These are phyloP conservation scores for Andrena haemorrhoa DNA, from an alignment of 2,888 invertebrate genomes.

Conservation along the genomic window DNA sequence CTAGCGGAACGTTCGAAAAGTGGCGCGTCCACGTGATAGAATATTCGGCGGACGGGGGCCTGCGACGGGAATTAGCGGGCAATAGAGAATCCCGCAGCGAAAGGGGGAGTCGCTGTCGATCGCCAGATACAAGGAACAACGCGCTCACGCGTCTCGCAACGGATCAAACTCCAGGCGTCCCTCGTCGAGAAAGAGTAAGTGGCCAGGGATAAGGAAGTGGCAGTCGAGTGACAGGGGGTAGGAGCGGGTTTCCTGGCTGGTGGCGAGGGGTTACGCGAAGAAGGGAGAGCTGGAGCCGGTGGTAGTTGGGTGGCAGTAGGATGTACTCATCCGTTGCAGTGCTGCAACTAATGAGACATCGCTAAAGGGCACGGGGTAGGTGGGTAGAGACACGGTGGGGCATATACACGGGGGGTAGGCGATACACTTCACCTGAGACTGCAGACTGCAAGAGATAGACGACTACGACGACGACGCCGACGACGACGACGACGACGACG, in stretches of 20 bases:
- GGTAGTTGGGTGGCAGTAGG: conserved; percentile 73
- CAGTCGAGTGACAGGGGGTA: conserved; percentile 78
- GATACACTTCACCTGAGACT: conserved; percentile 84
- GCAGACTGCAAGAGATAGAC: conserved; percentile 81
- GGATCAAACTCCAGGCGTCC: conserved; percentile 49
- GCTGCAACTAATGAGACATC: conserved; percentile 85
- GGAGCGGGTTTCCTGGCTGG: conserved; percentile 70
- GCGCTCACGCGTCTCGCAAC: conserved; percentile 15
- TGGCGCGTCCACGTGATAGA: not conserved
- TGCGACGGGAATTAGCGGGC: not conserved
- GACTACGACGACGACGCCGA: conserved; percentile 73
- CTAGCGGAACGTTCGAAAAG: not conserved
- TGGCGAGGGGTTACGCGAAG: conserved; percentile 57
- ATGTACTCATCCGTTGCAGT: conserved; percentile 83
- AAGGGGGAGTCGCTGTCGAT: not conserved
- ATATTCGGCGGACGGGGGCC: not conserved
- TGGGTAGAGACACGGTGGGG: conserved; percentile 77
- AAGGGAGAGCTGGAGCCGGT: conserved; percentile 61
- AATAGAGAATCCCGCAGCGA: not conserved
- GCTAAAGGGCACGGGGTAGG: conserved; percentile 84
- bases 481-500: conserved; percentile 70
- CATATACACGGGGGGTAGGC: conserved; percentile 80
- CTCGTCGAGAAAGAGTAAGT: conserved; percentile 71
- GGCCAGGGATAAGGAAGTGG: conserved; percentile 82
- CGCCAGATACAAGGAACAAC: not conserved